phyloP scores from a whole-genome alignment of 2,888 invertebrate species.

The Heliconius hortense region DNA sequence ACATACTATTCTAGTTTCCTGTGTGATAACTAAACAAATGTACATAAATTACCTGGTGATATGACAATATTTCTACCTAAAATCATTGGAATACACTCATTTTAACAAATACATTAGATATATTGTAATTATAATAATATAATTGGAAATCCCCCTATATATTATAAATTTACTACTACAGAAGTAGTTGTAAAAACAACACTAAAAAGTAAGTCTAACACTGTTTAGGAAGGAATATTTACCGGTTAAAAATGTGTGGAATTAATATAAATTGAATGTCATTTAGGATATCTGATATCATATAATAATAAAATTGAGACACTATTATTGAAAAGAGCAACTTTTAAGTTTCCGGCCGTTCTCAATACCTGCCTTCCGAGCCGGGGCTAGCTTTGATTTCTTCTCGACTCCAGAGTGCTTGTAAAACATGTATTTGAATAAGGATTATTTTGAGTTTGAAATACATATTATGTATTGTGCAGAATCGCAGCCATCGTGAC shows the following conservation, averaged over 20 bases:
- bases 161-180: too few relatives aligned
- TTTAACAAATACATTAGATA: background rate
- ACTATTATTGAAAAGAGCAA: background rate
- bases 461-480: background rate
- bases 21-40: slow-evolving; percentile 43
- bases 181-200: too few relatives aligned
- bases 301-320: background rate
- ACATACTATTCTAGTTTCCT: slow-evolving; percentile 45
- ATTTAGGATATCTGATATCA: background rate
- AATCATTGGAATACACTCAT: background rate
- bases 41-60: slow-evolving; percentile 45
- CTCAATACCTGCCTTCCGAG: background rate
- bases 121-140: background rate
- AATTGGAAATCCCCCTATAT: background rate
- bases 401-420: background rate
- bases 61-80: slow-evolving; percentile 6
- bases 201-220: too few relatives aligned
- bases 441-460: too few relatives aligned
- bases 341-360: background rate
- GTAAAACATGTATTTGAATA: background rate
- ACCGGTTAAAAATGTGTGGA: too few relatives aligned
- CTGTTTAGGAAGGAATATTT: too few relatives aligned
- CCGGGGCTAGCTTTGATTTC: background rate
- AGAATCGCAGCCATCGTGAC: background rate
- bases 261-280: background rate